Evolutionary conservation across 2,113 vertebrate species (phyloP).

Genomic region (Otis tarda): DNA sequence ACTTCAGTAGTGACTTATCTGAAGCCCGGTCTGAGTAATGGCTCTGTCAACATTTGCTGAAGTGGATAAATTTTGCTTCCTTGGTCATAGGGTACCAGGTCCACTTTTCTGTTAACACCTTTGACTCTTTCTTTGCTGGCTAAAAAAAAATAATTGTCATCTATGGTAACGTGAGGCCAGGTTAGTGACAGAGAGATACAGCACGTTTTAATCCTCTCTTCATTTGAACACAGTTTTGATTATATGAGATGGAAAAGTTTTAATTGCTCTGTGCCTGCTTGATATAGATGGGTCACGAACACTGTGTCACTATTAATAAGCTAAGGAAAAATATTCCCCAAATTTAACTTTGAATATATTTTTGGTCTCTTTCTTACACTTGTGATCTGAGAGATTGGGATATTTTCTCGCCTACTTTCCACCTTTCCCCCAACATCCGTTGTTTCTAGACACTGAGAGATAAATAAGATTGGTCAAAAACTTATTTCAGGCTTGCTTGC

Average conservation of each 20-base stretch:
- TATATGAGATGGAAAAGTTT: not conserved
- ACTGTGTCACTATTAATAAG: not conserved
- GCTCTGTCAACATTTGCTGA: constrained; percentile 8
- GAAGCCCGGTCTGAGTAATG: not conserved
- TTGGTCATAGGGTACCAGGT: not conserved
- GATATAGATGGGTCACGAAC: not conserved
- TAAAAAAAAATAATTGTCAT: not conserved
- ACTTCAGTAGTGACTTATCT: not conserved
- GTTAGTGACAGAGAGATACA: not conserved
- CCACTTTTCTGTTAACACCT: not conserved
- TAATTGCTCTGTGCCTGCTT: not conserved
- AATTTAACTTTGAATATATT: not conserved
- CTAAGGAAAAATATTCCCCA: not conserved
- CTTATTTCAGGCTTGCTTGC: not conserved
- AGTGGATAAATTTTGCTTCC: not conserved
- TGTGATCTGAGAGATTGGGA: not conserved
- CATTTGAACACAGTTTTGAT: not conserved
- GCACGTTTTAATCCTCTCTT: not conserved
- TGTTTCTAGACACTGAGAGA: not conserved
- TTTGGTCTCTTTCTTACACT: not conserved
- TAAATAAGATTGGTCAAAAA: not conserved
- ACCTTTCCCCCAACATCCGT: not conserved
- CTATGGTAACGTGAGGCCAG: not conserved
- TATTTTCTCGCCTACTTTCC: not conserved
- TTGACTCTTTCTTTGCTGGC: not conserved